Conservation (phyloP, 2,113 vertebrate species). For the Jacana jacana region DNA sequence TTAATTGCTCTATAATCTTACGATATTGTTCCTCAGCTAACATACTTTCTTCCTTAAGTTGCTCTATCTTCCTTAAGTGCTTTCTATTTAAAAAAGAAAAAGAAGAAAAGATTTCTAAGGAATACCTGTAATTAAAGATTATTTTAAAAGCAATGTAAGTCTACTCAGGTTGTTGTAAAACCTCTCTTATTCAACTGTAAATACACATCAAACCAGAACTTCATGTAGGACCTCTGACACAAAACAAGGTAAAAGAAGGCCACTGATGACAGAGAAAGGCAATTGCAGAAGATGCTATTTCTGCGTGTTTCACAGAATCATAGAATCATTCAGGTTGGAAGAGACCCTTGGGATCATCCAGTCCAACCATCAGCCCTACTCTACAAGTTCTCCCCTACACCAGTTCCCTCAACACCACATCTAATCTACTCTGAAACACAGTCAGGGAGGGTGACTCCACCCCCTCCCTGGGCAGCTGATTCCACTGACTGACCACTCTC, state of each 20-base stretch:
- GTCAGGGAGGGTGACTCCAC: no score
- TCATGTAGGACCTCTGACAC: not conserved
- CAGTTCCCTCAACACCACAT: no score
- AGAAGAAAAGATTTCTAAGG: not conserved
- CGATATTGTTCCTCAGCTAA: not conserved
- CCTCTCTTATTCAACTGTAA: not conserved
- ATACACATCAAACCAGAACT: not conserved
- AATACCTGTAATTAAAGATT: not conserved
- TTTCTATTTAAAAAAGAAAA: constrained; percentile 38
- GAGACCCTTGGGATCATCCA: no score
- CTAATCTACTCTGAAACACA: no score
- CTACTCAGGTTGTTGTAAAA: not conserved
- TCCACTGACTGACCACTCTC: no score
- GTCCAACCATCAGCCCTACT: no score
- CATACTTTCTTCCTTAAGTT: not conserved
- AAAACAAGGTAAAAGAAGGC: not conserved
- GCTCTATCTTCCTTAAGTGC: not conserved
- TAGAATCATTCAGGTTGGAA: no score
- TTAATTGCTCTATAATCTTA: not conserved
- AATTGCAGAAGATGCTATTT: not conserved
- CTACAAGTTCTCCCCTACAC: no score
- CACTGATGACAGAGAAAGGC: not conserved
- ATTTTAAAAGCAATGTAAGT: not conserved
- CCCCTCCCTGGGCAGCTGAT: no score
- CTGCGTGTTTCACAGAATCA: no score